Evolutionary conservation across 1,140 invertebrate species (phyloP), one percentile per base, ranked within the genome.

Genomic region (Ptiloglossa arizonensis): DNA sequence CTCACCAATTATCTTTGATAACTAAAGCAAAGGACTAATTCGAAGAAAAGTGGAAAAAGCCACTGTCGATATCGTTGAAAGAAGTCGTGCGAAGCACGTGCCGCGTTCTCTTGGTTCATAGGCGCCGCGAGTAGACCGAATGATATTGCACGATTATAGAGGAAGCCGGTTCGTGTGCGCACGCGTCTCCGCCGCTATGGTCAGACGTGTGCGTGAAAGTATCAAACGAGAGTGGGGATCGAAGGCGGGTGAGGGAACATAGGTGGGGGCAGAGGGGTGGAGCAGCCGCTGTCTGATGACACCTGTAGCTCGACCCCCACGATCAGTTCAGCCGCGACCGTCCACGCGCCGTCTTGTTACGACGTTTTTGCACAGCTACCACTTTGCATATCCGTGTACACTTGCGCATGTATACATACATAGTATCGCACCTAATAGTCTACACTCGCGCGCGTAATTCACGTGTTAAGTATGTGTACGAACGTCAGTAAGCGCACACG

Each of bases 301-400:
- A 91, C 91, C 90, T 91, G 90, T 92, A 87, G 91, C 89, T 91
- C 85, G 85, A 84, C 80, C 79, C 82, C 85, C 86, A 80, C 86
- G 82, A 87, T 91, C 90, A 91, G 90, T 92, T 86, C 88, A 86
- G 87, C 81, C 89, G 89, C 90, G 89, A 89, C 90, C 88, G 87
- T 90, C 88, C 88, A 89, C 89, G 87, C 88, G 90, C 85, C 76
- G 70, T 75, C 74, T 76, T 74, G 81, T 79, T 68, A 50, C 48
- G 19, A 73, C 79, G 80, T 90, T 86, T 83, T 82, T 82, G 83
- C 67, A 79, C 80, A 77, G 66, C 50, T 73, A 78, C 85, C 79
- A 80, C 77, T 80, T 80, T 71, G 63, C 29, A 22, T 24, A 32
- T 41, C 11, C 13, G 17, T 27, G 38, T 17, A 59, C 8, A 19